Conservation (phyloP, 2,888 invertebrate genomes). For the Lampropteryx suffumata region DNA sequence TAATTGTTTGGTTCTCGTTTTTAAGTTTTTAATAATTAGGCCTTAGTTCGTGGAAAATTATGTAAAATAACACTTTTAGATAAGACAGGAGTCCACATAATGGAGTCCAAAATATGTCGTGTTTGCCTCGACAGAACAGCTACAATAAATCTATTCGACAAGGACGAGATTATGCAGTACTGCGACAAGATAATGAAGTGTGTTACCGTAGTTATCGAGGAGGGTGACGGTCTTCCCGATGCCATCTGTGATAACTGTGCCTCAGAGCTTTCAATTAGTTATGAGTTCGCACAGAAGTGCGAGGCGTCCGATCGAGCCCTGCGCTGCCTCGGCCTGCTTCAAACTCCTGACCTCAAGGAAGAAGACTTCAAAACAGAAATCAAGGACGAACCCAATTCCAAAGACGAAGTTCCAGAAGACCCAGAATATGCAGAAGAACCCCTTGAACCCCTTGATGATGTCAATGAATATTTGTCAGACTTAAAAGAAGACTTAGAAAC, state of each 20-base stretch:
- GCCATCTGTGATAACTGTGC: constrained; percentile 62
- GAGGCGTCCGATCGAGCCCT: constrained; percentile 36
- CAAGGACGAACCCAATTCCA: constrained; percentile 36
- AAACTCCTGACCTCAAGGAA: constrained; percentile 10
- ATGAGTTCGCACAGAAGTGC: constrained; percentile 51
- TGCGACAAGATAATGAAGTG: constrained; percentile 63
- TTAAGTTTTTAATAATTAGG: too few relatives aligned
- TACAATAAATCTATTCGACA: constrained; percentile 57
- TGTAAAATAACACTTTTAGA: too few relatives aligned
- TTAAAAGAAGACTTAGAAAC: constrained; percentile 3
- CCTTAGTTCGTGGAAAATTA: too few relatives aligned
- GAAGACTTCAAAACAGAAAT: constrained; percentile 34
- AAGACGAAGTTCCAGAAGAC: neutral
- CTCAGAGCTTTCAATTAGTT: constrained; percentile 53
- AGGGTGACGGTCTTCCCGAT: constrained; percentile 65
- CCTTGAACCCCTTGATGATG: constrained; percentile 4
- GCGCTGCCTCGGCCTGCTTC: constrained; percentile 44
- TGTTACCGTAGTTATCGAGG: constrained; percentile 54
- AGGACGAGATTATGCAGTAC: constrained; percentile 54
- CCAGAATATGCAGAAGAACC: neutral
- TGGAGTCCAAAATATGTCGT: constrained; percentile 55
- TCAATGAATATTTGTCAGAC: constrained; percentile 3
- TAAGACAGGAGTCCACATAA: too few relatives aligned
- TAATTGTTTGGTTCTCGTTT: too few relatives aligned
- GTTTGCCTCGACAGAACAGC: constrained; percentile 64